Evolutionary conservation across 1,140 invertebrate genomes (phyloP).

Genomic region (Aphelinus atriplicis): DNA sequence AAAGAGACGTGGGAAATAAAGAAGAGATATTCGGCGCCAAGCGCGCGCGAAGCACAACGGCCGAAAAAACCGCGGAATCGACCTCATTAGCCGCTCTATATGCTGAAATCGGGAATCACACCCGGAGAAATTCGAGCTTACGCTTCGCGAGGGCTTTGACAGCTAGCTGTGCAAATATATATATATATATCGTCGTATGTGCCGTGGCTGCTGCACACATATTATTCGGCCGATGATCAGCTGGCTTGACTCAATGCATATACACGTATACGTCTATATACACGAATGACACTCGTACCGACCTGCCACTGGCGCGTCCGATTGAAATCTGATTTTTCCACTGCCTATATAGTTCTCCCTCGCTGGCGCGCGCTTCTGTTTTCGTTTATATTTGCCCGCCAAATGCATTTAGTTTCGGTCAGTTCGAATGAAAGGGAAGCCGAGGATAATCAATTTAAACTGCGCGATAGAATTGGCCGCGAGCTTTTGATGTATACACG

Average conservation of each 20-base stretch:
- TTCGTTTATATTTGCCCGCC: too few species aligned
- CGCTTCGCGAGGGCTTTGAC: too few species aligned
- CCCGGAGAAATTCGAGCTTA: too few species aligned
- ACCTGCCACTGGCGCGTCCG: background rate
- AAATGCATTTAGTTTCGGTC: too few species aligned
- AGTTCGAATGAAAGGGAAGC: background rate
- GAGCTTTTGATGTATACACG: too few species aligned
- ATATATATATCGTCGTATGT: too few species aligned
- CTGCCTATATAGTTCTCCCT: background rate
- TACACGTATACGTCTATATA: background rate
- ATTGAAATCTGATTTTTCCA: slow-evolving; percentile 18
- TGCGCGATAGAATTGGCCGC: too few species aligned
- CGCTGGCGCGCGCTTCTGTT: too few species aligned
- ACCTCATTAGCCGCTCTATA: background rate
- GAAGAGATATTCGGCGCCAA: background rate
- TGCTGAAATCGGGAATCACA: slow-evolving; percentile 3
- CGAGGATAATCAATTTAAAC: too few species aligned
- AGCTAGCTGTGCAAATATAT: too few species aligned
- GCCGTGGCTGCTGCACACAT: background rate
- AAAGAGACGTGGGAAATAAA: background rate
- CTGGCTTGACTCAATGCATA: background rate
- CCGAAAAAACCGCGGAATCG: background rate
- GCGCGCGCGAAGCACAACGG: background rate
- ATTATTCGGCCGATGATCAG: background rate
- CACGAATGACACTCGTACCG: too few species aligned